Evolutionary conservation across 2,888 invertebrate species (phyloP), one percentile per base, ranked within the genome.

Genomic region (Erebia ligea): DNA sequence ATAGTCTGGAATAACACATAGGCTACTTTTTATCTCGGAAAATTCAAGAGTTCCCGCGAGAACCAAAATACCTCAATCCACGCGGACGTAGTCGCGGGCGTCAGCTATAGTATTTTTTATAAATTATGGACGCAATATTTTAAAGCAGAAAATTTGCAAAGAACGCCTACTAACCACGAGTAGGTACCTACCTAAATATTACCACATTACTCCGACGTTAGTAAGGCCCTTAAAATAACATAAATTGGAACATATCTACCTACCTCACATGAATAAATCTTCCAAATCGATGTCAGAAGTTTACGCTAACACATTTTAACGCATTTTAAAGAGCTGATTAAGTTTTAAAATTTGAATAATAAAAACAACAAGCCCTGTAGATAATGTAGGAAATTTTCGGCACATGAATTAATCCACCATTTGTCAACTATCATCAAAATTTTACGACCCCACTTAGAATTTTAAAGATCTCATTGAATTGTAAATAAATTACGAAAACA

Each of bases 251-350:
- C 52, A n/a, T 17, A 52, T 8, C 1, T 52, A 9, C 9, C 9
- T 17, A 17, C 4, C 17, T 59, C 40, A 40, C 40, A 40, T 17
- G 5, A 42, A 59, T 59, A 59, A 59, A 59, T 59, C 40, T 40
- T 59, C 40, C 9, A 40, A 40, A 59, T 40, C 59, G 10, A 40
- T 59, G 17, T 59, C 4, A 42, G 61, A 61, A 21, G 45, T 19
- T 61, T 42, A 61, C n/a, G 9, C 19, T 17, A 45, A 45, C 45
- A 62, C 17, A 19, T 61, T 62, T 62, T 48, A 21, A 45, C 62
- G 62, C 17, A 62, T 62, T 45, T 62, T 48, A 62, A 62, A 62
- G 62, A 62, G 45, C 62, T 62, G 10, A 62, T 62, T 62, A 62
- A 59, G 40, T 40, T 11, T 42, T 59, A 17, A 40, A 42, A 52